A percentile compares a stretch with the other conserved stretches of the same genome.
phyloP scores from a whole-genome alignment of 2,888 invertebrate species.

The Spodoptera exigua region DNA sequence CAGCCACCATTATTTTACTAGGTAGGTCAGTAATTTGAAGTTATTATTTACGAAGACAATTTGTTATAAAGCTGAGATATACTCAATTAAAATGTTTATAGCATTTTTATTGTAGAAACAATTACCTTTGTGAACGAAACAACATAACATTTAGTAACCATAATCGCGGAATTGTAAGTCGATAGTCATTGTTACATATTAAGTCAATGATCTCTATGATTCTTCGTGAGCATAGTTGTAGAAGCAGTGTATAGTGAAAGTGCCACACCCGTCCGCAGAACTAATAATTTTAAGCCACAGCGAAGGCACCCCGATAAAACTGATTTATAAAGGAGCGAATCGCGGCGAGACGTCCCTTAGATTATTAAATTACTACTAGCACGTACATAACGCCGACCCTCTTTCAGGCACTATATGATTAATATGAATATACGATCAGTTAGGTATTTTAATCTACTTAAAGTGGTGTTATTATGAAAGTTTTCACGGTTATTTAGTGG shows the following conservation, averaged over 20 bases:
- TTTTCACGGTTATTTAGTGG: slow-evolving; percentile 80
- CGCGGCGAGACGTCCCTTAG: slow-evolving; percentile 74
- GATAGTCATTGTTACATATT: neutral
- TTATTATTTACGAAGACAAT: neutral
- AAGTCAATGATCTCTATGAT: slow-evolving; percentile 1
- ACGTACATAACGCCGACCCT: slow-evolving; percentile 68
- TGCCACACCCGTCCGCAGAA: slow-evolving; percentile 62
- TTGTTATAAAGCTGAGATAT: neutral
- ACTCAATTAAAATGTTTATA: slow-evolving; percentile 7
- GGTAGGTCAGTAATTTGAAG: neutral
- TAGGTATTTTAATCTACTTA: slow-evolving; percentile 81
- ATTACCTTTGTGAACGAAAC: slow-evolving; percentile 7
- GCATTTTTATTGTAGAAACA: neutral
- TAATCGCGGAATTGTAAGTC: neutral
- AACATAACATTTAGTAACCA: slow-evolving; percentile 10
- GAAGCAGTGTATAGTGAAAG: slow-evolving; percentile 46
- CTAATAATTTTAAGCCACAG: slow-evolving; percentile 76
- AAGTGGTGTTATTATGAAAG: slow-evolving; percentile 82
- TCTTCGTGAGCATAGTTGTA: slow-evolving; percentile 1
- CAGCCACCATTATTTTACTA: slow-evolving; percentile 13
- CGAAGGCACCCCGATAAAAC: slow-evolving; percentile 76
- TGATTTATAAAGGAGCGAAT: slow-evolving; percentile 77
- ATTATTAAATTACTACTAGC: slow-evolving; percentile 79
- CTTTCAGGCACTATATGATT: slow-evolving; percentile 74
- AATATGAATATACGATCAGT: slow-evolving; percentile 77